Conservation (phyloP, 2,113 vertebrate genomes). For the Misgurnus anguillicaudatus region DNA sequence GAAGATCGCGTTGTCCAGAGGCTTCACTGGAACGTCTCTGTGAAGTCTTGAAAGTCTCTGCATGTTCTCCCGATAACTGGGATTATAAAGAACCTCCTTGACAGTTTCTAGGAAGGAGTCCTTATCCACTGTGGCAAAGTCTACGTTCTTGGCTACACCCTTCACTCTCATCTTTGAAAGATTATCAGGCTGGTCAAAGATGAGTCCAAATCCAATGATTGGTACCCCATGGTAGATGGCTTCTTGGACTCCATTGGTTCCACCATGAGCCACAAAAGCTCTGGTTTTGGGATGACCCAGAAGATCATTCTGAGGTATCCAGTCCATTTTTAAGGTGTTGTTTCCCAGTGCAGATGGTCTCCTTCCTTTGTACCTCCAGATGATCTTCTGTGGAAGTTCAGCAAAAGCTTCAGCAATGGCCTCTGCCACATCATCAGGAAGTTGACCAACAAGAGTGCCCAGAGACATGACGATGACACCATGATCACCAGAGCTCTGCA, state of each 20-base stretch:
- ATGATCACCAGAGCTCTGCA: conserved; percentile 54
- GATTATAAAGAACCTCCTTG: conserved; percentile 45
- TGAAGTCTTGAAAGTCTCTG: conserved; percentile 51
- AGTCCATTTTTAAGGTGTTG: conserved; percentile 54
- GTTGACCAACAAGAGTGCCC: conserved; percentile 47
- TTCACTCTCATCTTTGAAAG: conserved; percentile 45
- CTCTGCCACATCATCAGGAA: conserved; percentile 44
- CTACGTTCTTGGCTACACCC: conserved; percentile 46
- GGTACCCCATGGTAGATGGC: conserved; percentile 53
- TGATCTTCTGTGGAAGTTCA: conserved; percentile 52
- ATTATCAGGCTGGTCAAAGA: conserved; percentile 55
- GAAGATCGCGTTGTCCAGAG: conserved; percentile 48
- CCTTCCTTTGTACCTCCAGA: conserved; percentile 52
- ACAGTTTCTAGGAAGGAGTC: conserved; percentile 41
- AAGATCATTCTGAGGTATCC: conserved; percentile 57
- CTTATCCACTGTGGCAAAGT: conserved; percentile 49
- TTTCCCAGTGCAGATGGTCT: conserved; percentile 44
- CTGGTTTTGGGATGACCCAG: conserved; percentile 52
- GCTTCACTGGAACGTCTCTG: conserved; percentile 45
- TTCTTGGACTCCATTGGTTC: conserved; percentile 54
- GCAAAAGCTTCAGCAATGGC: conserved; percentile 51
- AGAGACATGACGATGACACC: conserved; percentile 54
- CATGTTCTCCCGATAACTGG: conserved; percentile 51
- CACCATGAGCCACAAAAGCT: conserved; percentile 51
- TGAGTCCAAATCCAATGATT: conserved; percentile 46